These are phyloP conservation scores for Palythoa heliodiscus DNA, from an alignment of 92 coral and sea anemone species.

Conservation along the genomic window DNA sequence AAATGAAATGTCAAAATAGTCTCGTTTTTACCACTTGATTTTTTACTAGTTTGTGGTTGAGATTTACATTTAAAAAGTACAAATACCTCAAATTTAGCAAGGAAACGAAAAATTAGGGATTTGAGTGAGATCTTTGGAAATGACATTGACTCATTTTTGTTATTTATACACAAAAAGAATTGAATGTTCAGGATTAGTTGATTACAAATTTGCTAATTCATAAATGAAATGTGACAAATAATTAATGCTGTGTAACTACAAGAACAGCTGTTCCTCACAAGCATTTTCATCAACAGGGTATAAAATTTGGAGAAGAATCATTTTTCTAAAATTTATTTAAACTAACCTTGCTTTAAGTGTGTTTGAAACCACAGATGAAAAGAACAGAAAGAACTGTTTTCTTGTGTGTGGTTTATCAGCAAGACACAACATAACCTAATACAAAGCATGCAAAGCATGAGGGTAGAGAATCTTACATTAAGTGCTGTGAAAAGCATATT, in stretches of 20 bases:
- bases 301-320: background rate
- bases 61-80: background rate
- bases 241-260: slow-evolving; percentile 6
- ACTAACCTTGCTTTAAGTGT: background rate
- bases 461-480: background rate
- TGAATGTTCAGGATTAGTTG: slow-evolving; percentile 23
- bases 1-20: background rate
- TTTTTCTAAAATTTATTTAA: background rate
- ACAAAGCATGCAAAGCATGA: background rate
- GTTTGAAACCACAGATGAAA: background rate
- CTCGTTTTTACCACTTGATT: background rate
- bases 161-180: slow-evolving; percentile 11
- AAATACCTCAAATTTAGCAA: background rate
- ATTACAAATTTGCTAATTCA: slow-evolving; percentile 31
- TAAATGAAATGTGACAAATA: slow-evolving; percentile 29
- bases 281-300: background rate
- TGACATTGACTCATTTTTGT: background rate
- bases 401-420: background rate
- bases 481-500: background rate
- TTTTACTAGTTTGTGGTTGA: background rate
- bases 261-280: slow-evolving; percentile 15
- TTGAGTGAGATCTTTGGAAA: background rate
- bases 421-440: background rate
- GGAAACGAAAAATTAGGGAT: background rate
- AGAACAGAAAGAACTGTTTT: background rate